A percentile compares a stretch with the other conserved stretches of the same genome.
Conservation (phyloP, 2,888 invertebrate species). For the Pyrocoelia pectoralis region DNA sequence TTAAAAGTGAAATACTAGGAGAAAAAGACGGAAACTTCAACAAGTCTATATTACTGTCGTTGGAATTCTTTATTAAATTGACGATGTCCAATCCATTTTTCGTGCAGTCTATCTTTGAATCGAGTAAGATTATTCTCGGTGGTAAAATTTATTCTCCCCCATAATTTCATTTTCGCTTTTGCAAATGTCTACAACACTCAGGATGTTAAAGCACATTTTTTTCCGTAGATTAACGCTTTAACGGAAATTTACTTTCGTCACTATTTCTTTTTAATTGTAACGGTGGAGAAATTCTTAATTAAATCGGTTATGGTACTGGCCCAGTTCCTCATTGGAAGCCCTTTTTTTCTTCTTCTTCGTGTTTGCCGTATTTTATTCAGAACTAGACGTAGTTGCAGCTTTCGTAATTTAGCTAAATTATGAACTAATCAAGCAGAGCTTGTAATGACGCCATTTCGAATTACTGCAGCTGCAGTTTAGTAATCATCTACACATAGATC, state of each 20-base stretch:
- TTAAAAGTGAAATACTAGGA: neutral
- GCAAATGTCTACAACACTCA: slow-evolving; percentile 24
- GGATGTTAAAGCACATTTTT: slow-evolving; percentile 2
- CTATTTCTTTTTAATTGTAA: neutral
- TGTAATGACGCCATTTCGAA: too few relatives aligned
- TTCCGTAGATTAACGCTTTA: neutral
- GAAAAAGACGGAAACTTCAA: neutral
- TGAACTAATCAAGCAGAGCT: too few relatives aligned
- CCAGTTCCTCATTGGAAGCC: too few relatives aligned
- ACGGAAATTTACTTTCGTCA: neutral
- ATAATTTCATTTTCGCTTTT: slow-evolving; percentile 38
- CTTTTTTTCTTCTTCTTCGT: too few relatives aligned
- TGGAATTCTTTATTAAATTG: slow-evolving; percentile 36
- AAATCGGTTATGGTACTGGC: neutral
- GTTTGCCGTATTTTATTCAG: too few relatives aligned
- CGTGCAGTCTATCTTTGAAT: slow-evolving; percentile 36
- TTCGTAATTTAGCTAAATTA: too few relatives aligned
- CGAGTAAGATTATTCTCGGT: slow-evolving; percentile 35
- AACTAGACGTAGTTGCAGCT: too few relatives aligned
- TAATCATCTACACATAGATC: too few relatives aligned
- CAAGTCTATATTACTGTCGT: slow-evolving; percentile 22
- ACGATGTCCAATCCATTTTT: slow-evolving; percentile 38
- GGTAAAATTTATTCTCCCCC: slow-evolving; percentile 34
- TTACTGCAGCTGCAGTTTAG: too few relatives aligned
- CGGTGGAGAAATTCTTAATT: neutral